Base-by-base conservation (phyloP, 2,113 vertebrate genomes). In the Cyphomyrus plagiostoma region DNA sequence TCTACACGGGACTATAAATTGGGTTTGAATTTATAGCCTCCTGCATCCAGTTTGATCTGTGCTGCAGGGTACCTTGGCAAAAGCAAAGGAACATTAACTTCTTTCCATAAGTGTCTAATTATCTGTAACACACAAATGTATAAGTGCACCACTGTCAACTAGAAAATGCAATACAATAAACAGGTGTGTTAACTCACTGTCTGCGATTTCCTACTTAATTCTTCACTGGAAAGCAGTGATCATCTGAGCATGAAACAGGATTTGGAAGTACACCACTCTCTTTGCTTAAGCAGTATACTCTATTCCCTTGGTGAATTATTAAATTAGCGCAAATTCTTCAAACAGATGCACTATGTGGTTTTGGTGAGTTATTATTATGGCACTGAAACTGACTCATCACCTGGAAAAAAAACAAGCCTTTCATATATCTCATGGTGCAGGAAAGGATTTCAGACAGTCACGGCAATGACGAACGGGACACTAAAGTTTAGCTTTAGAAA, bases 401-500 rank as follows among this genome's bases (percentile, higher is more conserved):
- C 30, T 7, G 35, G 35, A 1, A 19, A 39, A 77, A 5, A 19
- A 80, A 39, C 53, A 56, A 80, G 35, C 15, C 82, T 42, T 84
- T 48, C 45, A 93, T 74, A 52, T 46, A 90, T 94, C 89, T 91
- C 90, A 89, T 0, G 56, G 74, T 42, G 87, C 88, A 88, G 77
- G 83, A 89, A 58, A 88, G 91, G 88, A 87, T 92, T 86, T 89
- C 92, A 88, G 56, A 39, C 90, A 85, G 88, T 80, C 83, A 86
- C 49, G 66, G 35, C 88, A 92, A 92, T 90, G 89, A 62, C 90
- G 82, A 89, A 88, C 85, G 21, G 91, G 90, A 84, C 48, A 26
- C 21, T n/a, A 48, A 46, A 53, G 77, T 90, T 58, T 92, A 88
- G 62, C 83, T 91, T 91, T 90, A 92, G 89, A 88, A 92, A 92